Evolutionary conservation across 2,797 vertebrate genomes (phyloP), one percentile per base, ranked within the genome.

Genomic region (Pelochelys cantorii): DNA sequence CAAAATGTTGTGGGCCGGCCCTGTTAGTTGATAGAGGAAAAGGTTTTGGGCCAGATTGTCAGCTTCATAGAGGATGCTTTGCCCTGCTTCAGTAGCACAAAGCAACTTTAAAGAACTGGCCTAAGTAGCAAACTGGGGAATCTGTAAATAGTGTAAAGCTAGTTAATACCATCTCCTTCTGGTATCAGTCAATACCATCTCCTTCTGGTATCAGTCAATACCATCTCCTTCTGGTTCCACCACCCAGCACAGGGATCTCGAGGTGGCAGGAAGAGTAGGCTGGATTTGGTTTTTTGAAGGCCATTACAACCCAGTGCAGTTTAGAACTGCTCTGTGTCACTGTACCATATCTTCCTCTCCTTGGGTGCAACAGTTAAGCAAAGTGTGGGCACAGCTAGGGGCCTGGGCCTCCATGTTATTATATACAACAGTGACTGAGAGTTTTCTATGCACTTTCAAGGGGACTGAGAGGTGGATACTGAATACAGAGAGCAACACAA

Each of bases 91-190:
- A 75, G 80, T 71, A 81, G n/a, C 89, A 37, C 89, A 13, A 3
- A 0, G 3, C 94, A 62, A 62, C 56, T 90, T 62, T 25, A 7
- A 79, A 84, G 91, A 81, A 88, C 81, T 2, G n/a, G 22, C 52
- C 27, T 31, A 77, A 95, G 75, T 57, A 71, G 71, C 29, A 77
- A 90, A 12, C 85, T 75, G 91, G 88, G 96, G 95, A 93, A 88
- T 95, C 68, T 59, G 0, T n/a, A 88, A 82, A 18, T 17, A 34
- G 9, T 68, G 65, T 34, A 68, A 34, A 68, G n/a, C 65, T 68
- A 18, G n/a, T 34, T 17, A 53, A 31, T 82, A 90, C 37, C 15
- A 75, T 59, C 53, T 90, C 79, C 42, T 87, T 18, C 62, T 68
- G 31, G n/a, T 29, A n/a, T n/a, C n/a, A 17, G 31, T n/a, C 17